Percentiles rank a stretch among this genome's conserved stretches.
These are phyloP conservation scores for Cladopsammia gracilis DNA, from an alignment of 64 coral and sea anemone species.

Conservation along the genomic window DNA sequence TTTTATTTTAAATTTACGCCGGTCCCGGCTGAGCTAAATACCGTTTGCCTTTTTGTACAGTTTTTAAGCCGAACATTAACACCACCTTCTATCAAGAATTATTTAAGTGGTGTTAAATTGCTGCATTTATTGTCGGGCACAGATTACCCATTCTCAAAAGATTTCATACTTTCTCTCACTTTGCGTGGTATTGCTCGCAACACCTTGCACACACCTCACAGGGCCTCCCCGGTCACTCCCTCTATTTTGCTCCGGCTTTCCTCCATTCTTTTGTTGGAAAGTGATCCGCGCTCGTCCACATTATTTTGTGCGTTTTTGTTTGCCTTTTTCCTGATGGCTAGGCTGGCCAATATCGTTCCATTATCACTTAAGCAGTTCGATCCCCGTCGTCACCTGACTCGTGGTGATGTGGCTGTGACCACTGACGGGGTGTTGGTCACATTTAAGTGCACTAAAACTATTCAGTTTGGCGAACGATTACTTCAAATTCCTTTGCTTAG, in stretches of 20 bases:
- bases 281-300: neutral
- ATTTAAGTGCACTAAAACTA: no score
- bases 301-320: no score
- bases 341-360: neutral
- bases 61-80: neutral
- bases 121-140: neutral
- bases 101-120: neutral
- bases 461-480: conserved; percentile 16
- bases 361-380: neutral
- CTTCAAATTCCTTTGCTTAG: conserved; percentile 18
- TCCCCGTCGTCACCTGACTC: neutral
- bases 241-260: neutral
- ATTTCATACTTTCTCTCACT: neutral
- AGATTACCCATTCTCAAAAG: neutral
- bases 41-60: neutral
- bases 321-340: neutral
- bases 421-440: neutral
- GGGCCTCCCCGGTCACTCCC: conserved; percentile 5
- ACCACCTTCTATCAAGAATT: neutral
- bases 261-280: neutral
- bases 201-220: neutral
- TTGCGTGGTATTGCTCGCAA: neutral
- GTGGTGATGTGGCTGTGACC: neutral
- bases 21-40: neutral
- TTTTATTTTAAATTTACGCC: neutral